Percentiles rank a stretch among this genome's conserved stretches.
Evolutionary conservation across 2,888 invertebrate species (phyloP).

Genomic region (Hypercompe scribonia): DNA sequence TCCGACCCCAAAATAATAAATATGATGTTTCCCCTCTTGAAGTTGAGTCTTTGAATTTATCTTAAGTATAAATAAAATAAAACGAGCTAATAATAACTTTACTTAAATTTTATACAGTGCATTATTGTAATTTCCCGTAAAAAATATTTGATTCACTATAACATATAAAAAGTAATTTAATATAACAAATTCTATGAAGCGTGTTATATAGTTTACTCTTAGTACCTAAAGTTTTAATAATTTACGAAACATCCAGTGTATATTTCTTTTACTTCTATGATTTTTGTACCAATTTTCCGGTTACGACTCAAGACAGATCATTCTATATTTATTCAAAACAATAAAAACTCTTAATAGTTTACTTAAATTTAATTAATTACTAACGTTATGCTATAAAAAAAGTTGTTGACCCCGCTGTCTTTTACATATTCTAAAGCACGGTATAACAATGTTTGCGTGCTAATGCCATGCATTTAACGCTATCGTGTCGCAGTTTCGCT

Average conservation of each 20-base stretch:
- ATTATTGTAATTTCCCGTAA: no score
- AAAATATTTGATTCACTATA: no score
- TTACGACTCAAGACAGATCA: no score
- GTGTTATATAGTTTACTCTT: not conserved
- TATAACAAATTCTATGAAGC: no score
- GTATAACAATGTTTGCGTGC: constrained; percentile 31
- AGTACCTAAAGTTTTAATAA: not conserved
- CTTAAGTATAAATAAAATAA: no score
- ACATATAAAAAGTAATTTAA: no score
- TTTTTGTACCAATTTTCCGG: not conserved
- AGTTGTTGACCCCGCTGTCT: not conserved
- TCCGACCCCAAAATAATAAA: no score
- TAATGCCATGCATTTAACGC: constrained; percentile 21
- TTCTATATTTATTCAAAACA: not conserved
- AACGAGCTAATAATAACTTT: no score
- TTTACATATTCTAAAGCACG: constrained; percentile 13
- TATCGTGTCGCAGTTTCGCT: constrained; percentile 24
- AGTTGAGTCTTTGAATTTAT: no score
- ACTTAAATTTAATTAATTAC: not conserved
- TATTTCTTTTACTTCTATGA: not conserved
- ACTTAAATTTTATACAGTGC: no score
- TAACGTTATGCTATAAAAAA: not conserved
- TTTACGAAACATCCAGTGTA: no score
- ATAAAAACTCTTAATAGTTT: not conserved
- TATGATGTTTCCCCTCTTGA: no score